Percentiles rank a stretch among this genome's conserved stretches.
phyloP scores from a whole-genome alignment of 2,888 invertebrate species.

The Sepiola atlantica region DNA sequence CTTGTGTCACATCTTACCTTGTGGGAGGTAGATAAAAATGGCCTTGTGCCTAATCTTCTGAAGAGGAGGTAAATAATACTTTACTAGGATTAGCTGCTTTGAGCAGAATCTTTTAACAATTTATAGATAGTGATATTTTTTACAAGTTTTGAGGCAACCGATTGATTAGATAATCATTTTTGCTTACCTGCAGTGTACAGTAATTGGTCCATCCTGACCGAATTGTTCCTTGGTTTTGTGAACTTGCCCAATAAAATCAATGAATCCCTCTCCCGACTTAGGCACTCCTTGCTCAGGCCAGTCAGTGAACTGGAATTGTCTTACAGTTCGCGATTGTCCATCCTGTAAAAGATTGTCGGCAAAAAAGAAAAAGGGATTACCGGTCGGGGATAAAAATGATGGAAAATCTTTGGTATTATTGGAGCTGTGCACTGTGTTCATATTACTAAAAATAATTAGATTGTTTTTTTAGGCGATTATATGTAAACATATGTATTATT shows the following conservation, averaged over 20 bases:
- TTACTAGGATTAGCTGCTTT: too few relatives aligned
- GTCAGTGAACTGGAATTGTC: slow-evolving; percentile 77
- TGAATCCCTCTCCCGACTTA: slow-evolving; percentile 97
- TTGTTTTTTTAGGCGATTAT: too few relatives aligned
- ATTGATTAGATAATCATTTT: background rate
- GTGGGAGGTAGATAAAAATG: too few relatives aligned
- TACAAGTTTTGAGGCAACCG: background rate
- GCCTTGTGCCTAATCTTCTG: too few relatives aligned
- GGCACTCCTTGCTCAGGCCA: slow-evolving; percentile 85
- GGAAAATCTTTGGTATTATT: too few relatives aligned
- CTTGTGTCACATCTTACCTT: too few relatives aligned
- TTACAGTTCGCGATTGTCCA: slow-evolving; percentile 86
- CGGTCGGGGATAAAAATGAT: background rate
- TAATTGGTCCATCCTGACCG: slow-evolving; percentile 98
- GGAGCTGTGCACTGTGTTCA: too few relatives aligned
- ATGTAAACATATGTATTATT: too few relatives aligned
- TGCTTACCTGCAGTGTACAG: slow-evolving; percentile 92
- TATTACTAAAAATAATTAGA: too few relatives aligned
- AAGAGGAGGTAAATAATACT: too few relatives aligned
- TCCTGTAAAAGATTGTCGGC: slow-evolving; percentile 78
- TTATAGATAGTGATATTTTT: background rate
- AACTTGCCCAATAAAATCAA: slow-evolving; percentile 99
- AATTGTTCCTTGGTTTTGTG: slow-evolving; percentile 99
- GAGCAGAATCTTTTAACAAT: too few relatives aligned
- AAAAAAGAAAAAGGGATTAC: background rate